Evolutionary conservation across 2,888 invertebrate species (phyloP).

Genomic region (Drepanosiphum platanoidis): DNA sequence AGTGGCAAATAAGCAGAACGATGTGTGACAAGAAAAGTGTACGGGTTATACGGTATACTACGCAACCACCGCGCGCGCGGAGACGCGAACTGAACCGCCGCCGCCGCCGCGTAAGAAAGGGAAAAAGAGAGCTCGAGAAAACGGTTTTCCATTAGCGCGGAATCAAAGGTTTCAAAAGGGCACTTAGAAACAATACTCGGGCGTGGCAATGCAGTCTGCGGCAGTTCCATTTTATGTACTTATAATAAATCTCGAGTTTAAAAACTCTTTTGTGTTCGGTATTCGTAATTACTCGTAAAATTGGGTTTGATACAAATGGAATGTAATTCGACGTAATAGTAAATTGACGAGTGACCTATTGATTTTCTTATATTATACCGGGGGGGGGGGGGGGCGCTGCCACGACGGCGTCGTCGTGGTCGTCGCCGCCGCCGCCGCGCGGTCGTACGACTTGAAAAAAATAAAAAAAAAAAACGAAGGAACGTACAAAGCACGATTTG

Average conservation of each 20-base stretch:
- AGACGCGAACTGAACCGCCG: conserved; percentile 1
- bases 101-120: conserved; percentile 4
- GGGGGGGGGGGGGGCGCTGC: neutral
- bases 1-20: conserved; percentile 4
- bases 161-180: conserved; percentile 60
- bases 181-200: conserved; percentile 58
- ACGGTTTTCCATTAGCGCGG: conserved; percentile 58
- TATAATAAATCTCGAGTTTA: conserved; percentile 57
- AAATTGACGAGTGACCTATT: conserved; percentile 55
- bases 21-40: neutral
- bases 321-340: conserved; percentile 49
- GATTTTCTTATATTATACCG: too few relatives aligned
- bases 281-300: conserved; percentile 57
- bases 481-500: neutral
- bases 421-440: neutral
- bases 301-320: conserved; percentile 58
- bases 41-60: too few relatives aligned
- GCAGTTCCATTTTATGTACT: conserved; percentile 54
- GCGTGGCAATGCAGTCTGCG: conserved; percentile 6
- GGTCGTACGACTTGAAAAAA: neutral
- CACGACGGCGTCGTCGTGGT: neutral
- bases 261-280: conserved; percentile 58
- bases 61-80: neutral
- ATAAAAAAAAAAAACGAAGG: neutral
- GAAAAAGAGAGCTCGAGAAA: conserved; percentile 43